Conservation (phyloP, 1,140 invertebrate species). For the Bactericera cockerelli region DNA sequence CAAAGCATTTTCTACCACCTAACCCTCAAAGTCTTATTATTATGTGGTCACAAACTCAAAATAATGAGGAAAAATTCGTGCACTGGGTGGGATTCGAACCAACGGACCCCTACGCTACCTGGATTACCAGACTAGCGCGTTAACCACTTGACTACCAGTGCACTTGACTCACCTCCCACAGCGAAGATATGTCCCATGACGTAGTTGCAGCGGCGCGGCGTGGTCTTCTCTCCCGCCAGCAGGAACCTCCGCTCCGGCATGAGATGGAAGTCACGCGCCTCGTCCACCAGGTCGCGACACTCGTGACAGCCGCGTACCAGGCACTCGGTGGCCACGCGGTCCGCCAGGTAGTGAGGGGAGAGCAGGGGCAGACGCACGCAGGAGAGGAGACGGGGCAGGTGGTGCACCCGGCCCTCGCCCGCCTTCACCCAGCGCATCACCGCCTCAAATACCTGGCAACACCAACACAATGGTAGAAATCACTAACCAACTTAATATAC, state of each 20-base stretch:
- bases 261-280: conserved; percentile 68
- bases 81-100: too few relatives aligned
- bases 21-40: too few relatives aligned
- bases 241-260: conserved; percentile 66
- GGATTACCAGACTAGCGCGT: too few relatives aligned
- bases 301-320: conserved; percentile 56
- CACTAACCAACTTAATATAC: background rate
- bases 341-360: conserved; percentile 66
- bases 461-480: conserved; percentile 10
- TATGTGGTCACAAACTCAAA: too few relatives aligned
- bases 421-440: conserved; percentile 66
- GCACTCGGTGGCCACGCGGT: conserved; percentile 68
- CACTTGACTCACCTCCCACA: conserved; percentile 54
- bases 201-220: conserved; percentile 59
- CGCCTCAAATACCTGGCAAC: conserved; percentile 55
- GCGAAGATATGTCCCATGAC: conserved; percentile 69
- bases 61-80: too few relatives aligned
- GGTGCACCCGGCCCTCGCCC: conserved; percentile 34
- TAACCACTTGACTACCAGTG: too few relatives aligned
- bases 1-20: too few relatives aligned
- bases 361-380: conserved; percentile 64
- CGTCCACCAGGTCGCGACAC: conserved; percentile 65
- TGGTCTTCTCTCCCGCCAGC: conserved; percentile 56
- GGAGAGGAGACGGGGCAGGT: conserved; percentile 54
- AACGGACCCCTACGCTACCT: too few relatives aligned